These are phyloP conservation scores for Halcyon leucocephala DNA, from an alignment of 2,797 vertebrate species.

Conservation along the genomic window DNA sequence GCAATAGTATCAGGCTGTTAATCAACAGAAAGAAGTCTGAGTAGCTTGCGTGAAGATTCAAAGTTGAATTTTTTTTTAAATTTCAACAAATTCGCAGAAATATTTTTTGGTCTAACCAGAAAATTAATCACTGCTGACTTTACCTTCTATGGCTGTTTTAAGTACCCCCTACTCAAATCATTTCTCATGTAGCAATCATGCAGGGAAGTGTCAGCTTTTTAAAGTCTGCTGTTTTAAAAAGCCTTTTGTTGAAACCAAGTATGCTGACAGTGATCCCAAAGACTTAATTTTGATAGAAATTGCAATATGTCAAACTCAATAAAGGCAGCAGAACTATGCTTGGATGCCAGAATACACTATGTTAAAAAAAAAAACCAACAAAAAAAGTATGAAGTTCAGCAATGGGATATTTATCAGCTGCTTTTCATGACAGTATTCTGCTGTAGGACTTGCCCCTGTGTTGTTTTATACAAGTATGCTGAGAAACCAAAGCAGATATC, in stretches of 20 bases:
- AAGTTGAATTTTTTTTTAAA: neutral
- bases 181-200: neutral
- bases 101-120: neutral
- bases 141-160: neutral
- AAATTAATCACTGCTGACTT: neutral
- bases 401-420: neutral
- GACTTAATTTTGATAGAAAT: neutral
- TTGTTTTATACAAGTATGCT: neutral
- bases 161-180: neutral
- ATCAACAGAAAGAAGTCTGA: neutral
- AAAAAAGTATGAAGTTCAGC: neutral
- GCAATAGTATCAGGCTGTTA: neutral
- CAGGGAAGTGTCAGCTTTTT: neutral
- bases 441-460: neutral
- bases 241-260: neutral
- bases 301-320: neutral
- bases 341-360: neutral
- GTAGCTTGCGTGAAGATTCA: neutral
- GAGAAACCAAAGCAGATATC: neutral
- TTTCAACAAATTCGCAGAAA: neutral
- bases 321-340: neutral
- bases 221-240: neutral
- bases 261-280: neutral
- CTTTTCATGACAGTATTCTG: neutral
- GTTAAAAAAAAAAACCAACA: neutral